A percentile compares a stretch with the other conserved stretches of the same genome.
phyloP scores from a whole-genome alignment of 2,888 invertebrate genomes.

The Xylocampa areola region DNA sequence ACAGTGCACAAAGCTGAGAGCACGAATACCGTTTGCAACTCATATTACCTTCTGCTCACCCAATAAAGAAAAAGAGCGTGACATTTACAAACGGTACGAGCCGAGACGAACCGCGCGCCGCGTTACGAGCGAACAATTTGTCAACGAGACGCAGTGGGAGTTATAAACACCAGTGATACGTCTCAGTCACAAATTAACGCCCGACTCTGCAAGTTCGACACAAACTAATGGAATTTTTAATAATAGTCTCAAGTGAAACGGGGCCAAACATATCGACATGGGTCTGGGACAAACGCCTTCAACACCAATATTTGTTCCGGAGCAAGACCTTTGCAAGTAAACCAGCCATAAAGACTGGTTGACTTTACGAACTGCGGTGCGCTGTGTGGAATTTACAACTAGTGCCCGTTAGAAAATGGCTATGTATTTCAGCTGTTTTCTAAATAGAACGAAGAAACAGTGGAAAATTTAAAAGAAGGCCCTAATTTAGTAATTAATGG shows the following conservation, averaged over 20 bases:
- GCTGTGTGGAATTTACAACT: constrained; percentile 38
- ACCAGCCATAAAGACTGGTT: constrained; percentile 42
- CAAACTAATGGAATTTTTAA: constrained; percentile 51
- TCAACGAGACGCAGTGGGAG: constrained; percentile 60
- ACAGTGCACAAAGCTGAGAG: constrained; percentile 35
- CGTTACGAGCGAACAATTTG: constrained; percentile 60
- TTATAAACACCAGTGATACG: constrained; percentile 55
- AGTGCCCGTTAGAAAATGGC: constrained; percentile 28
- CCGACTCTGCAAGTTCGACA: constrained; percentile 36
- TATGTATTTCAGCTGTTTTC: constrained; percentile 22
- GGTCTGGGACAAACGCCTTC: constrained; percentile 39
- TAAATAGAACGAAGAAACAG: constrained; percentile 17
- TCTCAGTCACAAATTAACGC: constrained; percentile 55
- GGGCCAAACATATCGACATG: constrained; percentile 42
- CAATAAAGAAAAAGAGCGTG: constrained; percentile 55
- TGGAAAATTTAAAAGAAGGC: not conserved
- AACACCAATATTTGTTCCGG: constrained; percentile 46
- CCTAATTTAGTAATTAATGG: not conserved
- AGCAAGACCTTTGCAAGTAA: constrained; percentile 48
- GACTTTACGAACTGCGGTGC: constrained; percentile 37
- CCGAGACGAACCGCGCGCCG: constrained; percentile 55
- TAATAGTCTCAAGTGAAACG: constrained; percentile 39
- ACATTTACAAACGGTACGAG: constrained; percentile 52
- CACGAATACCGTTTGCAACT: constrained; percentile 51
- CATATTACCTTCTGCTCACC: constrained; percentile 52